Percentiles rank a stretch among this genome's conserved stretches.
Conservation (phyloP, 2,888 invertebrate genomes). For the Drosophila niveifrons region DNA sequence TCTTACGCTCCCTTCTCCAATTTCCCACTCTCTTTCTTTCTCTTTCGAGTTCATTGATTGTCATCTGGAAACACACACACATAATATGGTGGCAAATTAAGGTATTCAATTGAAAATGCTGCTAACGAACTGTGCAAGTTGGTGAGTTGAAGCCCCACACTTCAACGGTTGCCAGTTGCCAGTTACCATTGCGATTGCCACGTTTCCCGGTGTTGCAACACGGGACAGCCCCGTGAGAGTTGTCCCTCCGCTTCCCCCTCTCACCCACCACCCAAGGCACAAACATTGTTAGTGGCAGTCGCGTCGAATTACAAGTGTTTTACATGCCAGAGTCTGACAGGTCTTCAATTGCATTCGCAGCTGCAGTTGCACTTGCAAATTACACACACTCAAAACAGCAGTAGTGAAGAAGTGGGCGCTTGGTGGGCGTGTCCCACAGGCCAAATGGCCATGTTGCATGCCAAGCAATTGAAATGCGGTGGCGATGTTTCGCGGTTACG, state of each 20-base stretch:
- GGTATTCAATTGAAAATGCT: conserved; percentile 60
- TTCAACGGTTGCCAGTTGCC: conserved; percentile 45
- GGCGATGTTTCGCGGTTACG: conserved; percentile 53
- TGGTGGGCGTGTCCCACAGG: conserved; percentile 31
- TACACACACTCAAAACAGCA: conserved; percentile 29
- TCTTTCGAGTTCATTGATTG: conserved; percentile 45
- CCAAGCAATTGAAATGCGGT: conserved; percentile 37
- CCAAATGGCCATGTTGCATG: conserved; percentile 45
- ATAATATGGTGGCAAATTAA: conserved; percentile 62
- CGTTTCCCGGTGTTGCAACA: conserved; percentile 69
- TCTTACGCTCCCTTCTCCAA: not conserved
- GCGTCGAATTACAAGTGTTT: conserved; percentile 74
- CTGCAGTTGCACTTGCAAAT: conserved; percentile 49
- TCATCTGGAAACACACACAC: conserved; percentile 39
- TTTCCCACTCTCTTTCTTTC: not conserved
- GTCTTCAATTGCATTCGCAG: conserved; percentile 61
- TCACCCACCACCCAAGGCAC: conserved; percentile 14
- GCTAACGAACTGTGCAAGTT: conserved; percentile 35
- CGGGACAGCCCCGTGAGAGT: conserved; percentile 51
- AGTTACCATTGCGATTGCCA: conserved; percentile 27
- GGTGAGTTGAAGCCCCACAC: not conserved
- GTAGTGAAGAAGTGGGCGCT: conserved; percentile 31
- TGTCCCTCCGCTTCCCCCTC: conserved; percentile 16
- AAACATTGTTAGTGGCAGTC: conserved; percentile 67
- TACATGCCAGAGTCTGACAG: conserved; percentile 66